Conservation (phyloP, 2,888 invertebrate species). For the Heliothis peltigera region DNA sequence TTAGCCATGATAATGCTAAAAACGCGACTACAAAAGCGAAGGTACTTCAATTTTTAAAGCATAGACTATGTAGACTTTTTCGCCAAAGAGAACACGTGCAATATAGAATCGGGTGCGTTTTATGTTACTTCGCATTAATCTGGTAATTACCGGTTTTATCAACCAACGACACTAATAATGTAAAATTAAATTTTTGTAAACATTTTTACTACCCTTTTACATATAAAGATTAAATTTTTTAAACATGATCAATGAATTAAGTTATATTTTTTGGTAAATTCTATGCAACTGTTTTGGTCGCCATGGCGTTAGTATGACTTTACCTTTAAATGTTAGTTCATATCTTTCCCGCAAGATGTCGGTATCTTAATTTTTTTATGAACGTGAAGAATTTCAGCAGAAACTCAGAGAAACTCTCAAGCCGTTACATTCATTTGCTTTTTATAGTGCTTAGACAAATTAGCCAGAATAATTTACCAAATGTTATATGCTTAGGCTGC, state of each 20-base stretch:
- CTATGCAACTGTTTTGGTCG: background rate
- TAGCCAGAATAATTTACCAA: too few species aligned
- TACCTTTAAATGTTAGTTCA: constrained; percentile 19
- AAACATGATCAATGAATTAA: too few species aligned
- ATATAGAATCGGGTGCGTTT: constrained; percentile 78
- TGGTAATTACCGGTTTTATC: constrained; percentile 48
- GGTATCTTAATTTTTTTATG: background rate
- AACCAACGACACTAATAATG: background rate
- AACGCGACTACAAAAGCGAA: constrained; percentile 88
- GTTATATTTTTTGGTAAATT: background rate
- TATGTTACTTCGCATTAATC: constrained; percentile 17
- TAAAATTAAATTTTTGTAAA: background rate
- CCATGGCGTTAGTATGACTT: background rate
- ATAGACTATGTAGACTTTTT: constrained; percentile 76
- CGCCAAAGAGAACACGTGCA: constrained; percentile 79
- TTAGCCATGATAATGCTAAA: constrained; percentile 86
- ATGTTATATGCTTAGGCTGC: too few species aligned
- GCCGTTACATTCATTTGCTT: too few species aligned
- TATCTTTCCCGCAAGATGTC: constrained; percentile 18
- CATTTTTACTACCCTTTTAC: background rate
- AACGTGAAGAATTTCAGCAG: too few species aligned
- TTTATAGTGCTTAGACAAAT: too few species aligned
- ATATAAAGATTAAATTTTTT: too few species aligned
- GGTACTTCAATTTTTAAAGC: constrained; percentile 83
- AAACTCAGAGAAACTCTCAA: too few species aligned